Evolutionary conservation across 1,140 invertebrate species (phyloP), one percentile per base, ranked within the genome.

Genomic region (Hyposmocoma kahamanoa): DNA sequence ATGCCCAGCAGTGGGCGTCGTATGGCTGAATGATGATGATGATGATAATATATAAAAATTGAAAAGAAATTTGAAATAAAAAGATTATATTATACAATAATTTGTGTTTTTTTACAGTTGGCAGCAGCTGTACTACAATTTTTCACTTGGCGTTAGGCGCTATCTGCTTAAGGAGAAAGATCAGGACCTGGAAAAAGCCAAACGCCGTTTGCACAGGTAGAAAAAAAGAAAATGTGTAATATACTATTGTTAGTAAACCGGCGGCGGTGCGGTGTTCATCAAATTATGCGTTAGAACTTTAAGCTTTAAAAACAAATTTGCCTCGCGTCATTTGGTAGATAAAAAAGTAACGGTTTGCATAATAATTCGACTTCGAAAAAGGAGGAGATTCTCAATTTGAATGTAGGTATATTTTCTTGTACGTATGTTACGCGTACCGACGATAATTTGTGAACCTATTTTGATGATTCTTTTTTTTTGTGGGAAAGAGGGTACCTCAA

Each of bases 81-180:
- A 24, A 21, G 18, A 9, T 20, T 44, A 41, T 15, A 0, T 19
- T 22, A 47, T 46, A 21, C 3, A 13, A 1, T 30, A 24, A 43
- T 22, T 42, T 19, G 22, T 43, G 39, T 47, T 46, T 54, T 8
- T 43, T 63, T 59, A 3, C 47, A 84, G 80, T 6, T 84, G 88
- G 88, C 44, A 72, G 2, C 54, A 72, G 0, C 88, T 84, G 8
- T 70, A 79, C 28, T 58, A 65, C 39, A 64, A 71, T 26, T 89
- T 87, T 49, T 67, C 87, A 2, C 71, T 67, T 30, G 88, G 88
- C 3, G 77, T 82, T 0, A 64, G 86, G 34, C 75, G 60, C 21
- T 88, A 85, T 58, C 69, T 87, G n/a, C 63, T 88, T 1, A 84
- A 86, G 43, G 87, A 88, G 49, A 73, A 79, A 32, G 84, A 87